Evolutionary conservation across 2,888 invertebrate species (phyloP).

Genomic region (Diogma glabrata): DNA sequence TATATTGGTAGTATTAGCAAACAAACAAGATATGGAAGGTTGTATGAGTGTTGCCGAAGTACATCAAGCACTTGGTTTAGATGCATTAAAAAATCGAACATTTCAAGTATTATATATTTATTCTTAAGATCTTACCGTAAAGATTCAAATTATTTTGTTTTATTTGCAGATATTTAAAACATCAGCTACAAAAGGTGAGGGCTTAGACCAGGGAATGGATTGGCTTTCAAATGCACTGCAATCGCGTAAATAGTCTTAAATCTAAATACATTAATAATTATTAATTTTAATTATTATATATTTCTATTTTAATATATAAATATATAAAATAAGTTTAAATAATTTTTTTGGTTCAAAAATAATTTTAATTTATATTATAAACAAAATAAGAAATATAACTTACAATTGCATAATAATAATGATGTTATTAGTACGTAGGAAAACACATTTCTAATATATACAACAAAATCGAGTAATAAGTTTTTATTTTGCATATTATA

Average conservation of each 20-base stretch:
- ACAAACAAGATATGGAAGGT: slow-evolving; percentile 98
- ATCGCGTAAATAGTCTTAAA: slow-evolving; percentile 59
- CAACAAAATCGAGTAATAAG: too few relatives aligned
- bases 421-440: slow-evolving; percentile 8
- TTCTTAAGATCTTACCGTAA: background rate
- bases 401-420: too few relatives aligned
- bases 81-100: slow-evolving; percentile 89
- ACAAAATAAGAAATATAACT: too few relatives aligned
- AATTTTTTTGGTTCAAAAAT: slow-evolving; percentile 6
- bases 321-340: slow-evolving; percentile 5
- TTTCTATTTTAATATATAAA: slow-evolving; percentile 7
- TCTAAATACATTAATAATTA: slow-evolving; percentile 6
- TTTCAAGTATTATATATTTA: slow-evolving; percentile 53
- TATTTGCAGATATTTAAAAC: slow-evolving; percentile 84
- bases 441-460: slow-evolving; percentile 1
- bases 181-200: slow-evolving; percentile 95
- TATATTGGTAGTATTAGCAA: slow-evolving; percentile 91
- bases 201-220: slow-evolving; percentile 98
- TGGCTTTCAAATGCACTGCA: slow-evolving; percentile 90
- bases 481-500: too few relatives aligned
- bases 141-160: background rate
- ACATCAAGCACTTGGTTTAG: slow-evolving; percentile 89
- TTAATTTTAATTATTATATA: background rate
- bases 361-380: slow-evolving; percentile 4
- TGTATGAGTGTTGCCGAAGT: slow-evolving; percentile 95